A percentile compares a stretch with the other conserved stretches of the same genome.
Conservation (phyloP, 2,888 invertebrate species). For the Masnerella sp. region DNA sequence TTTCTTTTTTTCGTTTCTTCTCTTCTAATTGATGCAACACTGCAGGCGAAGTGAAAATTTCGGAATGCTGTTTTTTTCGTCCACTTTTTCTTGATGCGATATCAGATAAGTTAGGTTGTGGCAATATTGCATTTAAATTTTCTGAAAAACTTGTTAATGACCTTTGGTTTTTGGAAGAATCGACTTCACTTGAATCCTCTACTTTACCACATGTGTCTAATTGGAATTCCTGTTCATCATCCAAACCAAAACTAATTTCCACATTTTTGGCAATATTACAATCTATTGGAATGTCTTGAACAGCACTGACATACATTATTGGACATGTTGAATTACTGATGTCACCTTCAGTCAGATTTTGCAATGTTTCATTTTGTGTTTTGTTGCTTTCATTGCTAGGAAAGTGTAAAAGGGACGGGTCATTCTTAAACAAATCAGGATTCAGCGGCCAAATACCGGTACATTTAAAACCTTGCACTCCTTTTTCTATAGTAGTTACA, state of each 20-base stretch:
- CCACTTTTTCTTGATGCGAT: background rate
- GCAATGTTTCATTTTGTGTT: slow-evolving; percentile 61
- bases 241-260: background rate
- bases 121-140: background rate
- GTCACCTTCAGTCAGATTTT: slow-evolving; percentile 55
- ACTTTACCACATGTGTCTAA: background rate
- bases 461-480: slow-evolving; percentile 14
- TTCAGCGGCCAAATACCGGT: slow-evolving; percentile 30
- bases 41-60: background rate
- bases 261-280: background rate
- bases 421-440: slow-evolving; percentile 5
- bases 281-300: background rate
- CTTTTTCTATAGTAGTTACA: slow-evolving; percentile 1
- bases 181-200: too few species aligned
- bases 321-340: slow-evolving; percentile 16
- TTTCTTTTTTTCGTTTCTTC: slow-evolving; percentile 2
- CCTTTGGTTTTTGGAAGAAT: background rate
- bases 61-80: slow-evolving; percentile 3
- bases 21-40: background rate
- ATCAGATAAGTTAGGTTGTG: background rate
- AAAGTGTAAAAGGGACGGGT: slow-evolving; percentile 63
- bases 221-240: background rate
- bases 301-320: background rate
- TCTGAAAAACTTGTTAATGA: background rate
- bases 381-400: too few species aligned